Conservation (phyloP, 2,888 invertebrate genomes). For the Nebria salina region DNA sequence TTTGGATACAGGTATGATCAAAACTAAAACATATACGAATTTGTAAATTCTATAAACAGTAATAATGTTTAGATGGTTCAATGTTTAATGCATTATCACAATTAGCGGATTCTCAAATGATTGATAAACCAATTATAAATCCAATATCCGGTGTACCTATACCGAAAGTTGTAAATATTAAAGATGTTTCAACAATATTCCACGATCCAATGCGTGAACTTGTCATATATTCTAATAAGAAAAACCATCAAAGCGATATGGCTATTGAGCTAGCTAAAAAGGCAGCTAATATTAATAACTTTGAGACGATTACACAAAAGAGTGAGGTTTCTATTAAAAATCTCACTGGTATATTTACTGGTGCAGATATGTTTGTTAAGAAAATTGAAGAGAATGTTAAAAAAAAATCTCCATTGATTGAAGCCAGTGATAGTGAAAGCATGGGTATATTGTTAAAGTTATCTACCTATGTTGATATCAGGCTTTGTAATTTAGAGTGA, state of each 20-base stretch:
- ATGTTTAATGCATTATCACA: conserved; percentile 58
- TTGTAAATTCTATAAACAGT: not conserved
- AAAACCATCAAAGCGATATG: conserved; percentile 61
- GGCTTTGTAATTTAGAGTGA: too few relatives aligned
- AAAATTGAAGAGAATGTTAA: conserved; percentile 59
- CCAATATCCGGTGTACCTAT: conserved; percentile 39
- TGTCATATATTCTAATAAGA: conserved; percentile 67
- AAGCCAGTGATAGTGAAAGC: conserved; percentile 74
- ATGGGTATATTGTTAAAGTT: conserved; percentile 57
- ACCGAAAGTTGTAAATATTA: conserved; percentile 19
- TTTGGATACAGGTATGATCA: not conserved
- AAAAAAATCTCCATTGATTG: conserved; percentile 61
- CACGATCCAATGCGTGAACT: conserved; percentile 73
- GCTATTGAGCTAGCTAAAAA: conserved; percentile 69
- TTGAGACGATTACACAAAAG: conserved; percentile 58
- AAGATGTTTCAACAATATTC: conserved; percentile 11
- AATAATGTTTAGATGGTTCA: conserved; percentile 44
- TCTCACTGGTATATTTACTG: conserved; percentile 60
- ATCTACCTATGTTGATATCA: not conserved
- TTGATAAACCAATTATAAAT: conserved; percentile 42
- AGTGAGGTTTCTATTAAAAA: conserved; percentile 52
- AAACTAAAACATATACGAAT: not conserved
- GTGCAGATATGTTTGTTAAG: conserved; percentile 59
- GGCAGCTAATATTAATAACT: conserved; percentile 69
- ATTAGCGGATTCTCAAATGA: conserved; percentile 55